Conservation (phyloP, 1,140 invertebrate genomes). For the Euwallacea fornicatus region DNA sequence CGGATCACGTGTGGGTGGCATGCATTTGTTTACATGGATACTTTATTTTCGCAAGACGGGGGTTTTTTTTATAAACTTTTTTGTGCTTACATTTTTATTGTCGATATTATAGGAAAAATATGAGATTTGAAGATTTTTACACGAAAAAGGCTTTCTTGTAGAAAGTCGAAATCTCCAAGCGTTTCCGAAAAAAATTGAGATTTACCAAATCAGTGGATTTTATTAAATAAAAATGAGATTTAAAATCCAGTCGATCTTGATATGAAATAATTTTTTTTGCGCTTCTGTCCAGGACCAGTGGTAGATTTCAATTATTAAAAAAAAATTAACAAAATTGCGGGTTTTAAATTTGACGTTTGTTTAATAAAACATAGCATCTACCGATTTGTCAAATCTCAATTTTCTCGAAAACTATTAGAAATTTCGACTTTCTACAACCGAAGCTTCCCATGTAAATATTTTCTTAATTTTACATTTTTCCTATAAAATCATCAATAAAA, state of each 20-base stretch:
- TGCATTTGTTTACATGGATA: too few species aligned
- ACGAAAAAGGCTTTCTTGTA: too few species aligned
- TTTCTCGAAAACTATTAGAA: neutral
- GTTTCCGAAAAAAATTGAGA: slow-evolving; percentile 18
- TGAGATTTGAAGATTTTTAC: too few species aligned
- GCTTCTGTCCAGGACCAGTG: neutral
- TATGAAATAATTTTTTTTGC: neutral
- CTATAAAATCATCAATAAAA: neutral
- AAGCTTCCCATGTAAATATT: neutral
- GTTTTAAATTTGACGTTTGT: neutral
- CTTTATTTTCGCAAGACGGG: too few species aligned
- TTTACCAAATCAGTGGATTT: neutral
- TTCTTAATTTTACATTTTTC: neutral
- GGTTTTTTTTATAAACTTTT: too few species aligned
- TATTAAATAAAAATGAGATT: neutral
- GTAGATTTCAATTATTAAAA: neutral
- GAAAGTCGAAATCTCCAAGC: too few species aligned
- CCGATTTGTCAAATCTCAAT: neutral
- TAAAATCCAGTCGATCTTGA: neutral
- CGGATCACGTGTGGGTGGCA: too few species aligned
- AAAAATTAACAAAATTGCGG: neutral
- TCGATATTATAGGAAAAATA: too few species aligned
- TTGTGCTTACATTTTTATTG: too few species aligned
- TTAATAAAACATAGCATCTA: too few species aligned
- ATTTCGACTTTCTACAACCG: neutral